phyloP scores from a whole-genome alignment of 2,797 vertebrate species.

The Selene dorsalis region DNA sequence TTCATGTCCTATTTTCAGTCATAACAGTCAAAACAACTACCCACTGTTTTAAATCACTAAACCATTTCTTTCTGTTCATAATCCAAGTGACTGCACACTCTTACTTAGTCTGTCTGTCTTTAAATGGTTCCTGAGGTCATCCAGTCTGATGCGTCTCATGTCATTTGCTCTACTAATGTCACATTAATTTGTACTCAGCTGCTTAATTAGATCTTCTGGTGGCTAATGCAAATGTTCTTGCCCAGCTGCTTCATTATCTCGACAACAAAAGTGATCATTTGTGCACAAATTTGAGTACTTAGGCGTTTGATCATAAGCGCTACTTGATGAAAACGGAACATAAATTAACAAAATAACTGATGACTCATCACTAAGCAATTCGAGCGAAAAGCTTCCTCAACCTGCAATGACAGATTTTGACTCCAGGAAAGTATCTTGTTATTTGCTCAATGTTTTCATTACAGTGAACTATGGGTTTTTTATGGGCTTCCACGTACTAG shows the following conservation, averaged over 20 bases:
- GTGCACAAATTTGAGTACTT: background rate
- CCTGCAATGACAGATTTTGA: background rate
- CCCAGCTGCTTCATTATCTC: conserved; percentile 31
- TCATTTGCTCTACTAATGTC: conserved; percentile 45
- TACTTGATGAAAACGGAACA: background rate
- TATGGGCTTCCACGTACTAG: background rate
- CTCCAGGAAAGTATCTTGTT: no score
- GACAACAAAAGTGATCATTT: background rate
- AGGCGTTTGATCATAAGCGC: background rate
- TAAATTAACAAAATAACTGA: conserved; percentile 6
- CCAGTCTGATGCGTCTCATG: conserved; percentile 13
- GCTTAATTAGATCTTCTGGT: conserved; percentile 21
- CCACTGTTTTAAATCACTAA: no score
- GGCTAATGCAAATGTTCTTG: background rate
- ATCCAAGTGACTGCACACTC: background rate
- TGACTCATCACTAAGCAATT: background rate
- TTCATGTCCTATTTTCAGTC: background rate
- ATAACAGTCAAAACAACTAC: no score
- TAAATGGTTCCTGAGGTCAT: conserved; percentile 24
- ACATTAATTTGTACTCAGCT: conserved; percentile 40
- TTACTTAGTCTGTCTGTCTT: background rate
- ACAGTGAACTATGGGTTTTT: background rate
- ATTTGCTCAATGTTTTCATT: no score
- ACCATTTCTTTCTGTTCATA: background rate
- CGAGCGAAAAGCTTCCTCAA: background rate